Percentiles rank a stretch among this genome's conserved stretches.
These are phyloP conservation scores for Mythimna loreyi DNA, from an alignment of 2,888 invertebrate species.

Conservation along the genomic window DNA sequence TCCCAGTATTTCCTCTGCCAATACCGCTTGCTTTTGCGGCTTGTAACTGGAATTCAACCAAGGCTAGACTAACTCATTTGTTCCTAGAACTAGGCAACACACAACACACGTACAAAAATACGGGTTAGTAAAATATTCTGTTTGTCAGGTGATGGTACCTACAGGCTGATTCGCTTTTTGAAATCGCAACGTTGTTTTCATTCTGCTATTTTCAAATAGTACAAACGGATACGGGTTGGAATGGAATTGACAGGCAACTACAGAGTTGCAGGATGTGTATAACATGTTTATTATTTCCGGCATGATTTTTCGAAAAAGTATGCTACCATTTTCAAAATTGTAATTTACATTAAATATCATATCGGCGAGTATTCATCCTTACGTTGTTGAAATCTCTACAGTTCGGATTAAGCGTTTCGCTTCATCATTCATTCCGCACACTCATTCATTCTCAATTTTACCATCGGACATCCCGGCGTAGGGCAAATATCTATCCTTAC, in stretches of 20 bases:
- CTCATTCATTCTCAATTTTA: no score
- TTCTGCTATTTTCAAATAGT: constrained; percentile 10
- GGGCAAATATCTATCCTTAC: no score
- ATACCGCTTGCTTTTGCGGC: background rate
- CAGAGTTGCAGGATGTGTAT: background rate
- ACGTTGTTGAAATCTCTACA: no score
- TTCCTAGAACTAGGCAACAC: constrained; percentile 22
- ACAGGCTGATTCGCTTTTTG: constrained; percentile 35
- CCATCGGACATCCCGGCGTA: no score
- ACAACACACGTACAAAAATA: constrained; percentile 12
- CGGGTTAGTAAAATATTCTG: constrained; percentile 38
- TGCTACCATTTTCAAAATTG: background rate
- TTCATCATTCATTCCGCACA: no score
- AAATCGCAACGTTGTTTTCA: constrained; percentile 23
- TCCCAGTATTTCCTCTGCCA: background rate
- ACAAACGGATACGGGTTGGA: background rate
- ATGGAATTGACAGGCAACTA: background rate
- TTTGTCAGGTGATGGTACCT: constrained; percentile 36
- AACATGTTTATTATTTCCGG: background rate
- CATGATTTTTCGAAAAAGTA: background rate
- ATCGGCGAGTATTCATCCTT: no score
- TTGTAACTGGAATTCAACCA: background rate
- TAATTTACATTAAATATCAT: background rate
- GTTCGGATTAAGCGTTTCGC: no score
- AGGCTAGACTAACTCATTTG: constrained; percentile 19